Conservation (phyloP, 2,797 vertebrate species). For the Coregonus sp. region DNA sequence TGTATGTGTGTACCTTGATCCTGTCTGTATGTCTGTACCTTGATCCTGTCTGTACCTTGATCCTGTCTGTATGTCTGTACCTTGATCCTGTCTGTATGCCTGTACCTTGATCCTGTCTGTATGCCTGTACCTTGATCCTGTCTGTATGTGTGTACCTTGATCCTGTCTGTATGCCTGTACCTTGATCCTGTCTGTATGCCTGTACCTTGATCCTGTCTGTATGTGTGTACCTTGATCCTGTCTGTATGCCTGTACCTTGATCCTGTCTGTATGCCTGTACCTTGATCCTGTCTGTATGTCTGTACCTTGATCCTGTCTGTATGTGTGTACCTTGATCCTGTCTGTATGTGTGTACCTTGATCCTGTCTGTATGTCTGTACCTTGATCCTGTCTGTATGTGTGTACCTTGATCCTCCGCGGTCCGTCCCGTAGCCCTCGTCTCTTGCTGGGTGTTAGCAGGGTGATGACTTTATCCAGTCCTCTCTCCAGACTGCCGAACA, state of each 20-base stretch:
- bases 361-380: not conserved
- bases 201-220: not conserved
- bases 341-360: not conserved
- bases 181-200: too few relatives aligned
- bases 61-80: too few relatives aligned
- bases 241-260: not conserved
- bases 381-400: constrained; percentile 20
- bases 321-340: not conserved
- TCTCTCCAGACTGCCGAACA: constrained; percentile 91
- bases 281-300: constrained; percentile 43
- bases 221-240: not conserved
- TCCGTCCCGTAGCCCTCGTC: constrained; percentile 73
- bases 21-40: constrained; percentile 69
- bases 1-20: not conserved
- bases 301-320: constrained; percentile 85
- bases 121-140: not conserved
- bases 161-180: constrained; percentile 69
- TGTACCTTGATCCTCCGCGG: constrained; percentile 70
- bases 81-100: too few relatives aligned
- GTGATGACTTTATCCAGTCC: constrained; percentile 95
- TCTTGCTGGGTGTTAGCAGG: constrained; percentile 91
- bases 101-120: not conserved
- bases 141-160: not conserved
- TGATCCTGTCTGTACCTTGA: too few relatives aligned
- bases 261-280: not conserved